Conservation (phyloP, 2,888 invertebrate genomes). For the Nysson spinosus region DNA sequence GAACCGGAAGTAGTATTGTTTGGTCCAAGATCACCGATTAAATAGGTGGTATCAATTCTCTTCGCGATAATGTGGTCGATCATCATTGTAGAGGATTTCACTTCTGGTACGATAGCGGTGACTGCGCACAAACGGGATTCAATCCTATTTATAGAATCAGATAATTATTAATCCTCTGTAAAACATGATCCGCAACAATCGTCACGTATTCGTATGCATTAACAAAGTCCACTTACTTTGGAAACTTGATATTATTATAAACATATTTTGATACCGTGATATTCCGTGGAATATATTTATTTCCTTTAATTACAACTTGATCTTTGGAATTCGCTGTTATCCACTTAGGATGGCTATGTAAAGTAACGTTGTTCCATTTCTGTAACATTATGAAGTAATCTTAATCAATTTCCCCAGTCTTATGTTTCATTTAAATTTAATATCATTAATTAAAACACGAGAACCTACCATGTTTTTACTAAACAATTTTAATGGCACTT, state of each 20-base stretch:
- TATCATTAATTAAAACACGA: no score
- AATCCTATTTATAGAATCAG: slow-evolving; percentile 40
- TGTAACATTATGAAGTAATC: no score
- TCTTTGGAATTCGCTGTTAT: slow-evolving; percentile 71
- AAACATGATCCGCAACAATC: no score
- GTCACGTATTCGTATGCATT: no score
- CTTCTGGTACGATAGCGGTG: slow-evolving; percentile 42
- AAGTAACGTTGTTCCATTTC: slow-evolving; percentile 76
- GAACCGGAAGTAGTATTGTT: no score
- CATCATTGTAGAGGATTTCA: slow-evolving; percentile 56
- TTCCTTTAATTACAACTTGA: slow-evolving; percentile 78
- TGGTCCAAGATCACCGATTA: slow-evolving; percentile 58
- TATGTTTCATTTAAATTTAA: no score
- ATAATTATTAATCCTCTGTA: no score
- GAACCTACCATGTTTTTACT: slow-evolving; percentile 71
- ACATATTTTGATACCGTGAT: slow-evolving; percentile 62
- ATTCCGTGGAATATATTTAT: slow-evolving; percentile 77
- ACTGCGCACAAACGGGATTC: slow-evolving; percentile 51
- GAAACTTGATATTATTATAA: slow-evolving; percentile 49
- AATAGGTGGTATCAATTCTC: slow-evolving; percentile 43
- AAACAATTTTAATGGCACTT: slow-evolving; percentile 72
- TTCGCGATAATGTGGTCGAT: slow-evolving; percentile 50
- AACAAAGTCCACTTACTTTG: slow-evolving; percentile 57
- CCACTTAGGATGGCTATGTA: slow-evolving; percentile 75
- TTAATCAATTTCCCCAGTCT: no score